Evolutionary conservation across 2,888 invertebrate genomes (phyloP).

Genomic region (Lasioglossum oenotherae): DNA sequence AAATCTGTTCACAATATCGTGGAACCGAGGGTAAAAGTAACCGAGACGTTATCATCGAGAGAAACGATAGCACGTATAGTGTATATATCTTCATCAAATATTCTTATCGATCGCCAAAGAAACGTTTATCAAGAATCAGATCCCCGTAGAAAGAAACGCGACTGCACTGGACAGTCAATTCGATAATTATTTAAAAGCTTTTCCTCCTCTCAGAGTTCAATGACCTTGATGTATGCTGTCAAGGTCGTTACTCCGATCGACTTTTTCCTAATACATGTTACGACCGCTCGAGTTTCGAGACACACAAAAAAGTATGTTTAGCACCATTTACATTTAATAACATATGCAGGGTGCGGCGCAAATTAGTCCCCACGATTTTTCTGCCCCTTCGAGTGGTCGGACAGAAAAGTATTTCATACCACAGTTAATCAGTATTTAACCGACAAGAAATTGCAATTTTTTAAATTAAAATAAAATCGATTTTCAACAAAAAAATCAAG

Average conservation of each 20-base stretch:
- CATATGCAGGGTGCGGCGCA: no score
- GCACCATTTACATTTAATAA: neutral
- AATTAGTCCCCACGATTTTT: no score
- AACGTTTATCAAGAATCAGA: neutral
- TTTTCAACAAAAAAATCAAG: no score
- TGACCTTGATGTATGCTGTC: neutral
- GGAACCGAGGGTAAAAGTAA: slow-evolving; percentile 2
- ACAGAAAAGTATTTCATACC: no score
- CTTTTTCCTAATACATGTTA: neutral
- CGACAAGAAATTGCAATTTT: no score
- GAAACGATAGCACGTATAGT: neutral
- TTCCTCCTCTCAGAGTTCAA: neutral
- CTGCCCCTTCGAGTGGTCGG: no score
- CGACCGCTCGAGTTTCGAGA: neutral
- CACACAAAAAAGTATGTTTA: neutral
- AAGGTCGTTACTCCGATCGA: neutral
- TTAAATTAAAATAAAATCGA: no score
- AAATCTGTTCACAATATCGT: slow-evolving; percentile 74
- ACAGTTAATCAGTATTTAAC: no score
- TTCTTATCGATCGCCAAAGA: slow-evolving; percentile 9
- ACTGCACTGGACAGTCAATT: neutral
- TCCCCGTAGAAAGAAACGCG: slow-evolving; percentile 31
- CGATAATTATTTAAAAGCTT: neutral
- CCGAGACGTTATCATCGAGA: neutral
- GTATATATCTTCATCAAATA: neutral